Evolutionary conservation across 2,888 invertebrate genomes (phyloP), one percentile per base, ranked within the genome.

Genomic region (Hedychridium roseum): DNA sequence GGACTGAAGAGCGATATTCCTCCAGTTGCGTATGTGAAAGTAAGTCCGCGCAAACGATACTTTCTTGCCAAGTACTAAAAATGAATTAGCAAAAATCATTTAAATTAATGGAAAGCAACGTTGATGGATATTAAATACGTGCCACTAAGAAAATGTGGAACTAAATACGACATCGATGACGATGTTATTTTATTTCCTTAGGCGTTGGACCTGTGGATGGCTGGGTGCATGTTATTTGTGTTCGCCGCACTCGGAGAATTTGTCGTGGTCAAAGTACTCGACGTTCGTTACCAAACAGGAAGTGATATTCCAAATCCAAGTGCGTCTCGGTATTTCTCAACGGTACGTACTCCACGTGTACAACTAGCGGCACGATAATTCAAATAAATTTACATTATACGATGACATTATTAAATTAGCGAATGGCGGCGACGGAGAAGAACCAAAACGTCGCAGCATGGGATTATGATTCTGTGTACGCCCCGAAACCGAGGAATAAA

Each of bases 201-300:
- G 91, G 91, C 91, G 1, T 79, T 92, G 28, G 92, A 92, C 74
- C 81, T 92, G 6, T 92, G 92, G 92, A 92, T 92, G 91, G 91
- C 92, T 2, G 90, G 90, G 3, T 92, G 92, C 69, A 92, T 92
- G 90, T 85, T 91, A 67, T 91, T 92, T 51, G 91, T 92, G 2
- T 92, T 92, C 71, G 89, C 90, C 0, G 90, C 92, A 0, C 80
- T 92, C 14, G 89, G 87, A 12, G 92, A 92, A 80, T 92, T 92
- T 67, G 89, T 92, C 0, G 88, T 92, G 1, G 90, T 91, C 6
- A 91, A 91, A 79, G 91, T 91, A 0, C 74, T 92, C 50, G 89
- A 91, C 67, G 87, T 89, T 47, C 88, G 87, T 68, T 89, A 89
- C 66, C 88, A 89, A 74, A 74, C 81, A 12, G 68, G 68, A 46